Percentiles rank a stretch among this genome's conserved stretches.
phyloP scores from a whole-genome alignment of 1,140 invertebrate species.

The Cyrtorhinus lividipennis region DNA sequence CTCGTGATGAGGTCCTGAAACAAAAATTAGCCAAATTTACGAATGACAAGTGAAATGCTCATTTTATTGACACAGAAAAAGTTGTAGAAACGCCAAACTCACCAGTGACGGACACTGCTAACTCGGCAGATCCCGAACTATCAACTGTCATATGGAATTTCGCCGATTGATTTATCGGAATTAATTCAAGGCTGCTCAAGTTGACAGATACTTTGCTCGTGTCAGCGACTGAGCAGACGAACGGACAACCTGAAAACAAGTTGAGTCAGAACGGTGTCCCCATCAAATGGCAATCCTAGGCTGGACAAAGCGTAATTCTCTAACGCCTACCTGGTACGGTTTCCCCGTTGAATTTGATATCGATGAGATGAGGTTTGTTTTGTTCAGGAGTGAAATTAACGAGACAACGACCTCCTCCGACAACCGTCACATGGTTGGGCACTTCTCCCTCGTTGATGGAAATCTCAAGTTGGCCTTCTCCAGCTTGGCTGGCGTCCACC shows the following conservation, averaged over 20 bases:
- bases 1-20: constrained; percentile 49
- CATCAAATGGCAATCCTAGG: no score
- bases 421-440: constrained; percentile 91
- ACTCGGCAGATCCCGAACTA: constrained; percentile 56
- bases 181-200: constrained; percentile 64
- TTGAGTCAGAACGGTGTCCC: no score
- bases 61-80: neutral
- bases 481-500: constrained; percentile 91
- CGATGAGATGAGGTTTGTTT: constrained; percentile 81
- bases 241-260: constrained; percentile 59
- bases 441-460: constrained; percentile 96
- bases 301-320: no score
- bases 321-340: constrained; percentile 54
- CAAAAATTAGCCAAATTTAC: constrained; percentile 18
- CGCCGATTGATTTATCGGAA: constrained; percentile 73
- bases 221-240: constrained; percentile 65
- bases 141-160: constrained; percentile 81
- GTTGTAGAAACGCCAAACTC: no score
- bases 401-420: constrained; percentile 83
- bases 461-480: constrained; percentile 93
- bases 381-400: constrained; percentile 92
- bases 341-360: constrained; percentile 97
- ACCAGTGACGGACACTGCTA: constrained; percentile 74
- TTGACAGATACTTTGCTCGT: constrained; percentile 64
- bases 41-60: neutral